Conservation (phyloP, 2,888 invertebrate genomes). For the Uloborus plumipes region DNA sequence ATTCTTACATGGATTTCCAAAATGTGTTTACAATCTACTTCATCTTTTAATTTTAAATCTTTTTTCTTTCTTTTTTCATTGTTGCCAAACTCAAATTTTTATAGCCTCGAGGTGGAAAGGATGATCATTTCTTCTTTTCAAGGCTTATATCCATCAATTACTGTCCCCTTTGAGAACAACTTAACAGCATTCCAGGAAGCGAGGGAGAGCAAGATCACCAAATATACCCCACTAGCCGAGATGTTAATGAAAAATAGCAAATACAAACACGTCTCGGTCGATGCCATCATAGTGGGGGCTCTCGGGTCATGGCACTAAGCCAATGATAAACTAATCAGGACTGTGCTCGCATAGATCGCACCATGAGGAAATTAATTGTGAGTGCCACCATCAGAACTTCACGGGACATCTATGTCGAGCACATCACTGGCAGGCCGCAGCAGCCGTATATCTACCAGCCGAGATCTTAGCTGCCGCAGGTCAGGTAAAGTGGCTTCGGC, state of each 20-base stretch:
- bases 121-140: too few relatives aligned
- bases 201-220: background rate
- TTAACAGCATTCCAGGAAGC: background rate
- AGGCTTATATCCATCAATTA: too few relatives aligned
- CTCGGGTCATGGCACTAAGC: background rate
- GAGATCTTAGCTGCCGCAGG: too few relatives aligned
- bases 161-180: slow-evolving; percentile 16
- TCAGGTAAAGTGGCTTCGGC: too few relatives aligned
- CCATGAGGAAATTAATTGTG: background rate
- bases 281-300: background rate
- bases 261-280: background rate
- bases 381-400: background rate
- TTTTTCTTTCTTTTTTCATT: too few relatives aligned
- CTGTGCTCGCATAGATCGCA: background rate
- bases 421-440: background rate
- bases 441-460: too few relatives aligned
- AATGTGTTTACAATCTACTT: too few relatives aligned
- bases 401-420: slow-evolving; percentile 6
- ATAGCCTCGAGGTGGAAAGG: too few relatives aligned
- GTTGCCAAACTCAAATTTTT: too few relatives aligned
- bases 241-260: accelerated
- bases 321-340: background rate
- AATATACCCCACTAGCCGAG: background rate
- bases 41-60: too few relatives aligned
- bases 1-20: too few relatives aligned